Conservation (phyloP, 2,113 vertebrate species). For the Seriola rivoliana region DNA sequence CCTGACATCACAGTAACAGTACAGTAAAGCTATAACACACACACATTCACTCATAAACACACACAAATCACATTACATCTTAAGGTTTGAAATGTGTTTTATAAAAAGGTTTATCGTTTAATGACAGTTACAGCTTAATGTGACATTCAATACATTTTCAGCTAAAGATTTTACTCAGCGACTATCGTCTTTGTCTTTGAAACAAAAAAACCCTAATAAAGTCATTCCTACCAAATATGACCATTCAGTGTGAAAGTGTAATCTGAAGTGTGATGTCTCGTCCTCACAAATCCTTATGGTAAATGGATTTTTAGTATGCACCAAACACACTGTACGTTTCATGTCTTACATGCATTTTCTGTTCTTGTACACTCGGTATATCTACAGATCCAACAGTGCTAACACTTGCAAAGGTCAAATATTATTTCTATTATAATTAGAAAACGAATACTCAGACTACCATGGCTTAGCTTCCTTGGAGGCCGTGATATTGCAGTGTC, state of each 20-base stretch:
- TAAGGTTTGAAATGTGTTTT: not conserved
- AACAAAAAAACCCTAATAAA: no score
- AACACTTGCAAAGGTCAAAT: conserved; percentile 29
- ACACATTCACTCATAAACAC: not conserved
- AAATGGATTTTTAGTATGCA: not conserved
- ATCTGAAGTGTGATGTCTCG: not conserved
- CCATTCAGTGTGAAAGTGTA: not conserved
- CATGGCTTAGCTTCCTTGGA: conserved; percentile 17
- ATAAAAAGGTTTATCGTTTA: not conserved
- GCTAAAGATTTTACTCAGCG: not conserved
- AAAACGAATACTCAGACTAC: conserved; percentile 41
- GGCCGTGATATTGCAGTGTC: conserved; percentile 2
- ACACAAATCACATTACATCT: not conserved
- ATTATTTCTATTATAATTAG: conserved; percentile 23
- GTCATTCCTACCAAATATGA: not conserved
- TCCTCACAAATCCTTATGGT: not conserved
- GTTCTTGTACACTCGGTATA: no score
- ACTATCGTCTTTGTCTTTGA: not conserved
- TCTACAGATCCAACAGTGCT: not conserved
- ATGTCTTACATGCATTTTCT: no score
- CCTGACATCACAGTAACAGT: conserved; percentile 40
- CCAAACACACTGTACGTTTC: not conserved
- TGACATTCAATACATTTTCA: not conserved
- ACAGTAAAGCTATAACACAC: conserved; percentile 12
- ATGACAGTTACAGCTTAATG: not conserved